Base-by-base conservation (phyloP, 2,797 vertebrate species). In the Malurus leucopterus region DNA sequence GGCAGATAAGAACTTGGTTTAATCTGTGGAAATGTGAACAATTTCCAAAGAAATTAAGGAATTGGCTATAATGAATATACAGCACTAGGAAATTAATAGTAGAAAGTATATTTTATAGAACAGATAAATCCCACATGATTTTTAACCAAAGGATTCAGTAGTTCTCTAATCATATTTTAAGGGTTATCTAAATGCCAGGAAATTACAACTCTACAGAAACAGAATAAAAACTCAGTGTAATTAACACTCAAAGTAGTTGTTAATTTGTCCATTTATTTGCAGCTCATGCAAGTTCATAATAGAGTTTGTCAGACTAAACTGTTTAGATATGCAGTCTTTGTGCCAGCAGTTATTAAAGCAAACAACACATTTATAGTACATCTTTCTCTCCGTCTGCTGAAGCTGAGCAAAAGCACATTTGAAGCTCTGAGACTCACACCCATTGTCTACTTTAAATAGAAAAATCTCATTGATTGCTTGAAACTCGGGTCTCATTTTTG, bases 401-500 rank as follows among this genome's bases (percentile, higher is more conserved):
- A 96, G 91, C 95, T 50, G 84, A 97, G 97, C 96, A 98, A 98
- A 98, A 97, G 95, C 96, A 96, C 97, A 97, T 98, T 98, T 98
- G 98, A 98, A 98, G 97, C 98, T 97, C 97, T 89, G 91, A 98
- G 97, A 97, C 96, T 97, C 94, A 95, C 96, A 98, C 97, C 97
- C 97, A 98, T 97, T 94, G 97, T 97, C 97, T 97, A 97, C 97
- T 98, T 98, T 98, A 98, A 98, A 98, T 96, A 98, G 98, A 97
- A 97, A 97, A 97, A 97, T 96, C 96, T 81, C 97, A 98, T 98
- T 98, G 98, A 99, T 98, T 98, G 98, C 96, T 97, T 95, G 97
- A 98, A 98, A 98, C 97, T 98, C 97, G 30, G 96, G 96, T 96
- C 97, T 97, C 97, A 97, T 98, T 98, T 98, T 97, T 96, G 97